These are phyloP conservation scores for Leptinotarsa undecemlineata DNA, from an alignment of 1,140 invertebrate species.

Conservation along the genomic window DNA sequence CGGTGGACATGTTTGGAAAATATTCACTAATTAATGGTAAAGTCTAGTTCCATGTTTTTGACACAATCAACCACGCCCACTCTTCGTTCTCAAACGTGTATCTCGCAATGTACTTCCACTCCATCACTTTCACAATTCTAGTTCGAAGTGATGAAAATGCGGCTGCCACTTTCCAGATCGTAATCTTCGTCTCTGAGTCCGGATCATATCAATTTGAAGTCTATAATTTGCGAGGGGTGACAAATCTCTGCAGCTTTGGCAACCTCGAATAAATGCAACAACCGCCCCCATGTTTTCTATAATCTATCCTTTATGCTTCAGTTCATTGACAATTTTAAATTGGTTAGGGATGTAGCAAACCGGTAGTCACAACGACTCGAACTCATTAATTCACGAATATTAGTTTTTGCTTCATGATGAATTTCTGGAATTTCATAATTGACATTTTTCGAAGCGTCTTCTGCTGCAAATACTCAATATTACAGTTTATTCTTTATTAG, in stretches of 20 bases:
- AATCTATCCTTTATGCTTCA: not conserved
- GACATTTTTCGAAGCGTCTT: conserved; percentile 7
- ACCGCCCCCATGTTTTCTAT: conserved; percentile 1
- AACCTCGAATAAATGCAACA: conserved; percentile 4
- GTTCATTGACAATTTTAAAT: conserved; percentile 13
- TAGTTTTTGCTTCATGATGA: conserved; percentile 15
- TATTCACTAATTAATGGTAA: too few relatives aligned
- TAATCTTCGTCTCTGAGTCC: not conserved
- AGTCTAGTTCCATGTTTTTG: too few relatives aligned
- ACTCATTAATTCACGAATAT: conserved; percentile 18
- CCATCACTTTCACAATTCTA: too few relatives aligned
- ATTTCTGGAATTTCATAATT: conserved; percentile 13
- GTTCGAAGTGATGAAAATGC: not conserved
- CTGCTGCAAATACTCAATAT: conserved; percentile 11
- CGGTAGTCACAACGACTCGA: not conserved
- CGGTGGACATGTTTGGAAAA: too few relatives aligned
- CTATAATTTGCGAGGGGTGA: conserved; percentile 4
- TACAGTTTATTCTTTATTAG: conserved; percentile 15
- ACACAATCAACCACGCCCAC: not conserved
- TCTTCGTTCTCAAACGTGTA: not conserved
- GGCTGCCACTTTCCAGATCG: not conserved
- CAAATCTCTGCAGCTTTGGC: conserved; percentile 1
- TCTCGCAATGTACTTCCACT: not conserved
- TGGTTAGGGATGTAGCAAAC: conserved; percentile 11
- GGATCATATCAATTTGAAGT: conserved; percentile 1